These are phyloP conservation scores for Molorchus minor DNA, from an alignment of 2,888 invertebrate species.

Conservation along the genomic window DNA sequence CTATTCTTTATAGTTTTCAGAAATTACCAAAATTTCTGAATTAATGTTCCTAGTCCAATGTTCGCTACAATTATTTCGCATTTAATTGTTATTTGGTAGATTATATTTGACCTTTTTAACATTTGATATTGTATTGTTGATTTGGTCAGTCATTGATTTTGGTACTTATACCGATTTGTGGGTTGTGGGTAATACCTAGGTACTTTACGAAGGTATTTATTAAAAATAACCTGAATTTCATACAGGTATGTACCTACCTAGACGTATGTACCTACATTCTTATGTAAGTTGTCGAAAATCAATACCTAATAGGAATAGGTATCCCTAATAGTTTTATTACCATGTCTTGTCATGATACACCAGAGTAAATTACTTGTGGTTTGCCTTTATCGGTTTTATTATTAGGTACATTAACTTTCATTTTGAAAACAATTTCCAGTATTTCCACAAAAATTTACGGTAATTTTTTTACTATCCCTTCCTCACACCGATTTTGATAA, in stretches of 20 bases:
- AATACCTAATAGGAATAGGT: not conserved
- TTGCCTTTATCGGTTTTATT: too few relatives aligned
- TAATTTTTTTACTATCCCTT: too few relatives aligned
- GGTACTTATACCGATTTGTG: not conserved
- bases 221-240: not conserved
- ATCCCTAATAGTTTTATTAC: not conserved
- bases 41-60: not conserved
- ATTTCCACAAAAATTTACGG: too few relatives aligned
- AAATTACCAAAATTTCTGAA: conserved; percentile 1
- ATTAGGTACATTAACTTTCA: too few relatives aligned
- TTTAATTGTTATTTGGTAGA: not conserved
- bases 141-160: conserved; percentile 16
- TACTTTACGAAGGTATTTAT: not conserved
- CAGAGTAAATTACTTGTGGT: too few relatives aligned
- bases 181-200: not conserved
- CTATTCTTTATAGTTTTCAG: not conserved
- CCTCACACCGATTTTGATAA: too few relatives aligned
- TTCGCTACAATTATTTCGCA: not conserved
- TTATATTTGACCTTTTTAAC: conserved; percentile 1
- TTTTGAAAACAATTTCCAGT: too few relatives aligned
- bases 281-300: not conserved
- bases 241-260: not conserved
- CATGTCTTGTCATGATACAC: too few relatives aligned
- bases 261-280: too few relatives aligned
- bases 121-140: conserved; percentile 10